These are phyloP conservation scores for Pachycephala philippinensis DNA, from an alignment of 2,113 vertebrate genomes.

Conservation along the genomic window DNA sequence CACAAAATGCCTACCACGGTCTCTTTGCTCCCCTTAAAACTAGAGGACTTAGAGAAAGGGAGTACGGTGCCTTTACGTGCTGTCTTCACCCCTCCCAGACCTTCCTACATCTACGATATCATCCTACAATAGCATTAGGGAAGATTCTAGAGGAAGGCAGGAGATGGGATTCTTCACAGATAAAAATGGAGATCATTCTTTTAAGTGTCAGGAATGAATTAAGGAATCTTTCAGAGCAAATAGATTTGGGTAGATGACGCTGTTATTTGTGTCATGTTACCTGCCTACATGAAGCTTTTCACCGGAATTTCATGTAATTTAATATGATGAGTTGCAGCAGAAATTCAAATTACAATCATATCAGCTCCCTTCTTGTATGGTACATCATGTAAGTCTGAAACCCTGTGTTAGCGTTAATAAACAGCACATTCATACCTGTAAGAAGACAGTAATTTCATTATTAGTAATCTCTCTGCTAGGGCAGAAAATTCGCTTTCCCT, in stretches of 20 bases:
- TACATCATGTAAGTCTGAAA: conserved; percentile 2
- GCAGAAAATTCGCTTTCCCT: neutral
- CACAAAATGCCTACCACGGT: neutral
- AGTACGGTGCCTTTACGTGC: neutral
- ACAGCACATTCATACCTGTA: conserved; percentile 29
- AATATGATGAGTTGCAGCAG: neutral
- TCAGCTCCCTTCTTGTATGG: neutral
- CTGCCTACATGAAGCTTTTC: neutral
- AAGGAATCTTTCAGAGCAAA: neutral
- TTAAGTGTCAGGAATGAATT: neutral
- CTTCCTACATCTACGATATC: neutral
- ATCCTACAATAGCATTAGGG: neutral
- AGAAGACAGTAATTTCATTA: conserved; percentile 13
- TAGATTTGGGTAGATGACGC: neutral
- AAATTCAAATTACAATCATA: neutral
- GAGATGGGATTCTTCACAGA: neutral
- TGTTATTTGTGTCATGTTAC: neutral
- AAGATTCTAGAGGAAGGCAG: neutral
- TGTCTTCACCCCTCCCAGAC: neutral
- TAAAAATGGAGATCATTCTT: neutral
- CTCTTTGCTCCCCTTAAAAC: neutral
- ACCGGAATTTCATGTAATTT: neutral
- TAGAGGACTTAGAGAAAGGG: neutral
- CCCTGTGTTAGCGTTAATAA: neutral
- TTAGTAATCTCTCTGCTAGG: conserved; percentile 16